These are phyloP conservation scores for Drosophila austrosaltans DNA, from an alignment of 2,888 invertebrate species.

Conservation along the genomic window DNA sequence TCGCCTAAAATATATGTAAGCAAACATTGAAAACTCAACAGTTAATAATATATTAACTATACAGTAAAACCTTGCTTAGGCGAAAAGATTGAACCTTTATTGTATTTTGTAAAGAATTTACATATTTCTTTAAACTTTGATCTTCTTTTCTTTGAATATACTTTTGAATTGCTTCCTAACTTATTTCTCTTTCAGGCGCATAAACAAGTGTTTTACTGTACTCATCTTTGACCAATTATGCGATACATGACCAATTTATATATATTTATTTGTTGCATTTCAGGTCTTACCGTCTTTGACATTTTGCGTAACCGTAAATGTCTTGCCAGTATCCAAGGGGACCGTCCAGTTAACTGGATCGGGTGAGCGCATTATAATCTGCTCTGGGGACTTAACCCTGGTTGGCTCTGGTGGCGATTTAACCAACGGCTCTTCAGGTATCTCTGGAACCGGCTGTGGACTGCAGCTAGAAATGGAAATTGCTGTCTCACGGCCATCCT, in stretches of 20 bases:
- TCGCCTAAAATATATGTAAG: conserved; percentile 85
- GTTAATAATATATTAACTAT: conserved; percentile 58
- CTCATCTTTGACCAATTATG: background rate
- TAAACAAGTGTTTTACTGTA: background rate
- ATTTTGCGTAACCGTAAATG: conserved; percentile 96
- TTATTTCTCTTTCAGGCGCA: background rate
- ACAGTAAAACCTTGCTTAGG: too few relatives aligned
- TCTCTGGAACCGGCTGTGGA: conserved; percentile 80
- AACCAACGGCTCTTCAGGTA: conserved; percentile 88
- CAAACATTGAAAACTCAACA: conserved; percentile 33
- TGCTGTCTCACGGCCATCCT: conserved; percentile 81
- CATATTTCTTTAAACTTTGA: too few relatives aligned
- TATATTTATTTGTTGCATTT: background rate
- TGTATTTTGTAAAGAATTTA: too few relatives aligned
- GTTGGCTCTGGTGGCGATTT: conserved; percentile 97
- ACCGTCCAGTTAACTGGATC: conserved; percentile 98
- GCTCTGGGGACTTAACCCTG: conserved; percentile 95
- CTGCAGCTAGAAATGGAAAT: conserved; percentile 82
- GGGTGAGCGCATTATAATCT: conserved; percentile 95
- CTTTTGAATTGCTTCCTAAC: too few relatives aligned
- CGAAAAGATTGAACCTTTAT: too few relatives aligned
- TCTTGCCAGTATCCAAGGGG: conserved; percentile 95
- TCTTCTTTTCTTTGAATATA: too few relatives aligned
- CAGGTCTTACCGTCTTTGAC: conserved; percentile 88
- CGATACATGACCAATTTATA: background rate